These are phyloP conservation scores for Drosophila baimaii DNA, from an alignment of 1,140 invertebrate genomes.

Conservation along the genomic window DNA sequence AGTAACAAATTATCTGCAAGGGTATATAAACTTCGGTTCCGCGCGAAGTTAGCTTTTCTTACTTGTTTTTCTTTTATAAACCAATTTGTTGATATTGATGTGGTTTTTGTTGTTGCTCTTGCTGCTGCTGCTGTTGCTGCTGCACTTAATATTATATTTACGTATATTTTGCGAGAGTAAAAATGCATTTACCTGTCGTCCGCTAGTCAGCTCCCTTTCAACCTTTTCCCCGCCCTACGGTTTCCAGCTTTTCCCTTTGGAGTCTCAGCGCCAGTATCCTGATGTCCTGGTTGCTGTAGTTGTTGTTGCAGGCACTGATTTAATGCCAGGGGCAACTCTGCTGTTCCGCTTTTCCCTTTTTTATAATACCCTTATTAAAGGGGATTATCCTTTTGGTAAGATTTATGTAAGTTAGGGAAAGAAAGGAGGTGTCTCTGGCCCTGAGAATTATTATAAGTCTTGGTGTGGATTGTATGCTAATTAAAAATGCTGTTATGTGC, in stretches of 20 bases:
- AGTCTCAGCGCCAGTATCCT: slow-evolving; percentile 18
- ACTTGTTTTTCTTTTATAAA: slow-evolving; percentile 31
- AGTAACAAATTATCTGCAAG: too few species aligned
- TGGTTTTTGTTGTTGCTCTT: slow-evolving; percentile 18
- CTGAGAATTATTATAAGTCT: neutral
- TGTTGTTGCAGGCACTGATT: slow-evolving; percentile 57
- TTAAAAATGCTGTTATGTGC: neutral
- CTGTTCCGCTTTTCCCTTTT: slow-evolving; percentile 11
- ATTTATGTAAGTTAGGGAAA: neutral
- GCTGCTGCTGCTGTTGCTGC: neutral
- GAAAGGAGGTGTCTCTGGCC: neutral
- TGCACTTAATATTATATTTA: slow-evolving; percentile 72
- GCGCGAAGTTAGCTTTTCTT: too few species aligned
- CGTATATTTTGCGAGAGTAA: slow-evolving; percentile 59
- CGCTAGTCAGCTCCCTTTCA: slow-evolving; percentile 11
- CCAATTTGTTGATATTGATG: slow-evolving; percentile 55
- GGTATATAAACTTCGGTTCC: too few species aligned
- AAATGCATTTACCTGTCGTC: slow-evolving; percentile 62
- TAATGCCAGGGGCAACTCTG: slow-evolving; percentile 58
- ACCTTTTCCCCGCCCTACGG: slow-evolving; percentile 11
- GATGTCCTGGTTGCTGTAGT: slow-evolving; percentile 20
- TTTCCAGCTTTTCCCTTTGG: slow-evolving; percentile 6
- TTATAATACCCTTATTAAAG: slow-evolving; percentile 3
- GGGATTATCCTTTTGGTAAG: slow-evolving; percentile 7
- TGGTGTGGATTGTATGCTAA: neutral